These are phyloP conservation scores for Cephus rjabovi DNA, from an alignment of 2,888 invertebrate species.

Conservation along the genomic window DNA sequence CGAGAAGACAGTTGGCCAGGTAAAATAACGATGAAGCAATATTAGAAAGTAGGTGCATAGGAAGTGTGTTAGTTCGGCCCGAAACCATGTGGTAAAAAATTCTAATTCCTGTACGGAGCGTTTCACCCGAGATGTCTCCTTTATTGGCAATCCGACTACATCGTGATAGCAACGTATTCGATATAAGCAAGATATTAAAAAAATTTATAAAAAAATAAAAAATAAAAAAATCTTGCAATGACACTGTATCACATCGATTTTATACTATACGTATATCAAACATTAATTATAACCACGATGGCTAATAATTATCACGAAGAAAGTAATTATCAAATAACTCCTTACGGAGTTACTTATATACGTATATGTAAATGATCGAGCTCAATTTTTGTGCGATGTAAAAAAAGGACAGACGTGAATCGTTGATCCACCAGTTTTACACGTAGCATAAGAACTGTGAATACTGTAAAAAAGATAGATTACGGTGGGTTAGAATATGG, in stretches of 20 bases:
- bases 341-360: background rate
- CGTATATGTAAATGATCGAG: background rate
- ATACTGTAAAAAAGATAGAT: background rate
- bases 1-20: background rate
- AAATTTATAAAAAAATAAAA: background rate
- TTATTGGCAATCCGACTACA: background rate
- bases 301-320: background rate
- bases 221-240: background rate
- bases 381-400: background rate
- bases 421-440: background rate
- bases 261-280: background rate
- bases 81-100: constrained; percentile 1
- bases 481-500: background rate
- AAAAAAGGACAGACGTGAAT: background rate
- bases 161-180: background rate
- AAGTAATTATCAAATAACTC: no score
- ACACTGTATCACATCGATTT: background rate
- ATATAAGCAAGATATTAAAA: background rate
- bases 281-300: background rate
- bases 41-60: constrained; percentile 24
- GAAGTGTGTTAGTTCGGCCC: constrained; percentile 3
- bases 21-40: constrained; percentile 24
- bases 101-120: background rate
- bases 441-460: background rate
- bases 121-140: background rate